Conservation (phyloP, 2,797 vertebrate species). For the Rallus crepitans region DNA sequence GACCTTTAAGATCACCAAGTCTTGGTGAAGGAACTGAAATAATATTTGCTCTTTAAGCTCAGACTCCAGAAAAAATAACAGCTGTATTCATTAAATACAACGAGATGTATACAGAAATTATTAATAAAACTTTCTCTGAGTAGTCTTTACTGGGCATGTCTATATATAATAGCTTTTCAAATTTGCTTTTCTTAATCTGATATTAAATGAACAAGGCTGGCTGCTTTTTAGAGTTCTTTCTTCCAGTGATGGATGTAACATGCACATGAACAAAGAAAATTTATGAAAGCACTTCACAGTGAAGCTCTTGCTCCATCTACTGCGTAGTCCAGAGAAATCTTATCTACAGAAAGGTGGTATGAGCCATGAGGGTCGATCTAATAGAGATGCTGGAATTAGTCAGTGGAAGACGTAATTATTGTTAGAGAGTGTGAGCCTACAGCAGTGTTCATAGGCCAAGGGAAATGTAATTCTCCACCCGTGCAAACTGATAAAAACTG, state of each 20-base stretch:
- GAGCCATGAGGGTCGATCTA: background rate
- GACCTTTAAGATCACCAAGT: too few relatives aligned
- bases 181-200: background rate
- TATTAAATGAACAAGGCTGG: background rate
- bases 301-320: conserved; percentile 65
- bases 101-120: background rate
- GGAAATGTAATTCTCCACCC: background rate
- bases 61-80: background rate
- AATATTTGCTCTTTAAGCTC: background rate
- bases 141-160: background rate
- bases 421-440: background rate
- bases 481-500: background rate
- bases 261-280: conserved; percentile 36
- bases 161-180: background rate
- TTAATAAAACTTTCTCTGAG: background rate
- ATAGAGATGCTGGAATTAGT: conserved; percentile 6
- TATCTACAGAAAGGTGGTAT: background rate
- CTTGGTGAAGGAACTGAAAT: background rate
- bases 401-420: background rate
- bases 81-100: background rate
- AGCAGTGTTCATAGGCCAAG: background rate
- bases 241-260: background rate
- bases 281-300: background rate
- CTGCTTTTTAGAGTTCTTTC: background rate
- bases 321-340: conserved; percentile 34